Base-by-base conservation (phyloP, 23 tunicate species). In the Styela clava region DNA sequence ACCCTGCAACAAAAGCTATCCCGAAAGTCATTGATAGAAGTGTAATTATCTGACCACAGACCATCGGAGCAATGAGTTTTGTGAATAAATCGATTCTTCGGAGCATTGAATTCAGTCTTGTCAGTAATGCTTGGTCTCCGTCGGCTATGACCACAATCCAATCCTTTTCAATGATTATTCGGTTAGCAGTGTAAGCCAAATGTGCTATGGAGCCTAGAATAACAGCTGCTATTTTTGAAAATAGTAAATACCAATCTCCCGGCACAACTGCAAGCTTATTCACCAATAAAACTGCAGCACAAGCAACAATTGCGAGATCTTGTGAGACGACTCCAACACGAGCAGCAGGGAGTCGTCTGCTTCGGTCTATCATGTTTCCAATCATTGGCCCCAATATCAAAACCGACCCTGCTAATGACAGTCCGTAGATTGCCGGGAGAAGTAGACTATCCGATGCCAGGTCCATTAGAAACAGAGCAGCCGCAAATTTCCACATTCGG, bases 401-500 rank as follows among this genome's bases (percentile, higher is more conserved):
- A 27, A 91, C 97, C 23, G 91, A 70, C 61, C 28, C 29, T 12
- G 97, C 63, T 23, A 86, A 32, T 7, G 82, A 65, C 1, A 91
- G 61, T 23, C 97, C 97, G 78, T 91, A 91, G 7, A 78, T 77
- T 7, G 97, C 97, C 2, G 97, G 22, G 30, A 91, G 33, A 63
- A 79, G 56, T 24, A 91, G 61, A 7, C 87, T 77, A 18, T 35
- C 52, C 24, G 91, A 85, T 19, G 82, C 91, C 81, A 91, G 64
- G 69, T 86, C 85, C 69, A 82, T 24, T 23, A 91, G 79, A 79
- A 91, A 91, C 31, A 91, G 27, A 0, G 97, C 86, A 33, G 86
- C 84, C 22, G 97, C 91, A 83, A 86, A 91, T 25, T 79, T 69
- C 97, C 97, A 91, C 97, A 91, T 91, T 71, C 97, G 33, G 68